Evolutionary conservation across 2,888 invertebrate species (phyloP), one percentile per base, ranked within the genome.

Genomic region (Epirrita christyi): DNA sequence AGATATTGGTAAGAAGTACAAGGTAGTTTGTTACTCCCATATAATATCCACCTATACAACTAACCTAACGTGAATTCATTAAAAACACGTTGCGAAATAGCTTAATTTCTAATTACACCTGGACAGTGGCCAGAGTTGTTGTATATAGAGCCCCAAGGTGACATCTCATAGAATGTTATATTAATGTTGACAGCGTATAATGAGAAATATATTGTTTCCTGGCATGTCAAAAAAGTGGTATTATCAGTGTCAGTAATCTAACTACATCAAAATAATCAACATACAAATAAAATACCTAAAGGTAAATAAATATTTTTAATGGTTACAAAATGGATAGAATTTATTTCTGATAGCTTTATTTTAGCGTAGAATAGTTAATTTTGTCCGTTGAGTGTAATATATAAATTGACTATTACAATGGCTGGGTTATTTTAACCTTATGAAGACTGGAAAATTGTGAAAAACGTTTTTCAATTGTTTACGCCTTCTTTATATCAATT

Each of bases 291-390:
- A 68, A 55, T 65, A 60, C 57, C n/a, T 49, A 63, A 55, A 7
- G 9, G 9, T 67, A 55, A 52, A 60, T 62, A 62, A 55, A 59
- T 61, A 64, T 59, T 59, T 70, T 73, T 69, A 73, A 72, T 76
- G 68, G 68, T 64, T 64, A 64, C 59, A 65, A 67, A 61, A 41
- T 32, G 42, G 36, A 46, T 9, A 7, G 2, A 32, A 32, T 32
- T 32, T 32, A 7, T 32, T 7, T 32, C 6, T 5, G 6, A 32
- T 32, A 2, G 6, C 8, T 7, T 32, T 32, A 9, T 32, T 32
- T 9, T 32, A 6, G 32, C 6, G 2, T 32, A 8, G 32, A 32
- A 32, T 7, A 32, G 32, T 21, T 21, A 21, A 21, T 21, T 21
- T 21, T 21, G 4, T 21, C 4, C 21, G 21, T 21, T 4, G 4